phyloP scores from a whole-genome alignment of 2,113 vertebrate genomes.

The Melanostigma gelatinosum region DNA sequence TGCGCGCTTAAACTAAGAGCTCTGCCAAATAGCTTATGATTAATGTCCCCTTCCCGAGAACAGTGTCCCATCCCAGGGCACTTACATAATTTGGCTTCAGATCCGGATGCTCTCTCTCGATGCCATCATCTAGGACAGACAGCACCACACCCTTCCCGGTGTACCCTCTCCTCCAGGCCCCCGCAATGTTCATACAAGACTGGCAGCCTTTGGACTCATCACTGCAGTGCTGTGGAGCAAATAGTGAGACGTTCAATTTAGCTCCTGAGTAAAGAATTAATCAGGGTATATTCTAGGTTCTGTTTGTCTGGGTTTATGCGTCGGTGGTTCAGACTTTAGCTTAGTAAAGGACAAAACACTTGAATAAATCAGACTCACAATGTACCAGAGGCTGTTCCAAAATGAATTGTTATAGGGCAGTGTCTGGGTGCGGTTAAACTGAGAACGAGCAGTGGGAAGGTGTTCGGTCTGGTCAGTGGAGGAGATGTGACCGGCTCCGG shows the following conservation, averaged over 20 bases:
- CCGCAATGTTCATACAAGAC: constrained; percentile 93
- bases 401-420: constrained; percentile 88
- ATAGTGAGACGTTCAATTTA: constrained; percentile 40
- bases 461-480: constrained; percentile 40
- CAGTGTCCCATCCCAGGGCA: constrained; percentile 71
- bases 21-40: constrained; percentile 76
- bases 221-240: constrained; percentile 87
- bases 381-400: constrained; percentile 93
- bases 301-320: constrained; percentile 38
- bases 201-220: constrained; percentile 83
- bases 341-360: background rate
- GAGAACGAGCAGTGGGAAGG: background rate
- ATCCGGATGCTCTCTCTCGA: constrained; percentile 93
- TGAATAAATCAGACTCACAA: constrained; percentile 84
- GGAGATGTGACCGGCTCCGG: constrained; percentile 71
- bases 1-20: constrained; percentile 59
- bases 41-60: constrained; percentile 67
- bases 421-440: constrained; percentile 67
- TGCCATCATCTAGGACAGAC: constrained; percentile 94
- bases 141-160: constrained; percentile 95
- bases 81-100: constrained; percentile 97
- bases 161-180: constrained; percentile 94
- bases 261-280: constrained; percentile 40
- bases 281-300: constrained; percentile 51
- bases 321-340: constrained; percentile 45